Evolutionary conservation across 2,797 vertebrate species (phyloP).

Genomic region (Okamejei kenojei): DNA sequence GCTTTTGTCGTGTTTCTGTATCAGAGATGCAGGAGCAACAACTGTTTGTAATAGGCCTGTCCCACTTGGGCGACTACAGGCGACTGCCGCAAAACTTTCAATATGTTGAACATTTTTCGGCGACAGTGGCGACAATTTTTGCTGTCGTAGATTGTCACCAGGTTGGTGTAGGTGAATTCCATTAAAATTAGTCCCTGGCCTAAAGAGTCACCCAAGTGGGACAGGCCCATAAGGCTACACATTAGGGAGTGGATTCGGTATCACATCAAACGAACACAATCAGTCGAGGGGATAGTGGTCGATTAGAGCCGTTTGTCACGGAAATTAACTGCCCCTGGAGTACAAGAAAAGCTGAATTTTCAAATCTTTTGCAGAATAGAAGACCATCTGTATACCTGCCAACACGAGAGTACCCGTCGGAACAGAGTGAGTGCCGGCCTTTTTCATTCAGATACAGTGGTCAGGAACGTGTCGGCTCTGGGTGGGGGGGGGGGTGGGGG

Average conservation of each 20-base stretch:
- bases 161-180: too few species aligned
- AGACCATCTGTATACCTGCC: slow-evolving; percentile 87
- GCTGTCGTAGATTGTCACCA: too few species aligned
- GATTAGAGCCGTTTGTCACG: neutral
- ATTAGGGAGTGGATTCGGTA: neutral
- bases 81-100: too few species aligned
- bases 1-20: too few species aligned
- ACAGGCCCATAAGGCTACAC: neutral
- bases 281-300: too few species aligned
- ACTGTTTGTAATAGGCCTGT: neutral
- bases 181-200: too few species aligned
- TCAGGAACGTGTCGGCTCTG: neutral
- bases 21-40: too few species aligned
- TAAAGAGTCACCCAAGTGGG: too few species aligned
- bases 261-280: neutral
- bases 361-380: slow-evolving; percentile 66
- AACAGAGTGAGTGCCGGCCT: slow-evolving; percentile 73
- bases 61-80: too few species aligned
- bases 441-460: neutral
- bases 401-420: slow-evolving; percentile 84
- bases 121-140: too few species aligned
- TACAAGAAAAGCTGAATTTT: neutral
- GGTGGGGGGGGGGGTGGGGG: too few species aligned
- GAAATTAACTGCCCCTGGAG: neutral
- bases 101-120: too few species aligned